A percentile compares a stretch with the other conserved stretches of the same genome.
Evolutionary conservation across 30 jellyfish, hydroid and myxozoan species (phyloP).

Genomic region (Aurelia aurita complex sp. Pacific): DNA sequence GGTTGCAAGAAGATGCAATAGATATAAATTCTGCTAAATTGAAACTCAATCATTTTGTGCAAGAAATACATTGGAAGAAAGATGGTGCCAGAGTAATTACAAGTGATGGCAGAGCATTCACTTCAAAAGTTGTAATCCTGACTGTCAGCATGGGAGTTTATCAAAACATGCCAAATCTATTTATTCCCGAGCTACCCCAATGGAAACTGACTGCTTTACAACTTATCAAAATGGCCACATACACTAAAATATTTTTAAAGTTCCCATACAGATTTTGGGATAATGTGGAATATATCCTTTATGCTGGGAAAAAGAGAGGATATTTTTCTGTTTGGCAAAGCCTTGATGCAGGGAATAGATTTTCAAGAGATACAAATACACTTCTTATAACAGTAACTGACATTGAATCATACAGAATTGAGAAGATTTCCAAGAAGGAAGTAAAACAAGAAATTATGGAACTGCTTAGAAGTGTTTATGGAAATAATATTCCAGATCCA

Average conservation of each 20-base stretch:
- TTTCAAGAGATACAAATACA: slow-evolving; percentile 18
- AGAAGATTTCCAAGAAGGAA: slow-evolving; percentile 8
- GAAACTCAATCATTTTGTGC: slow-evolving; percentile 24
- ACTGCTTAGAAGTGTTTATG: slow-evolving; percentile 25
- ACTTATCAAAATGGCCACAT: slow-evolving; percentile 53
- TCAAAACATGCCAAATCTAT: slow-evolving; percentile 22
- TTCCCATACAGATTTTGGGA: slow-evolving; percentile 78
- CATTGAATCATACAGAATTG: slow-evolving; percentile 49
- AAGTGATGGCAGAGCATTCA: slow-evolving; percentile 8
- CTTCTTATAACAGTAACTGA: slow-evolving; percentile 52
- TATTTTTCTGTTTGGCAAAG: slow-evolving; percentile 77
- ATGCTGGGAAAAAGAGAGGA: slow-evolving; percentile 53
- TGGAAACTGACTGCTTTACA: slow-evolving; percentile 67
- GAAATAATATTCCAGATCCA: slow-evolving; percentile 45
- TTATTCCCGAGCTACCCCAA: slow-evolving; percentile 62
- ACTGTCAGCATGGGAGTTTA: slow-evolving; percentile 77
- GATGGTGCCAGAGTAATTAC: slow-evolving; percentile 57
- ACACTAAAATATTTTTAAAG: slow-evolving; percentile 63
- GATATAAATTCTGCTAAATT: not conserved
- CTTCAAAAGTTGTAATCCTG: slow-evolving; percentile 41
- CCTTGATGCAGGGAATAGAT: slow-evolving; percentile 64
- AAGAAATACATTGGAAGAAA: slow-evolving; percentile 50
- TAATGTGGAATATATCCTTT: slow-evolving; percentile 50
- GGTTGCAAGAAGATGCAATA: slow-evolving; percentile 9
- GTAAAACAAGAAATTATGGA: slow-evolving; percentile 36